These are phyloP conservation scores for Craseonycteris thonglongyai DNA, from an alignment of 2,113 vertebrate genomes.

Conservation along the genomic window DNA sequence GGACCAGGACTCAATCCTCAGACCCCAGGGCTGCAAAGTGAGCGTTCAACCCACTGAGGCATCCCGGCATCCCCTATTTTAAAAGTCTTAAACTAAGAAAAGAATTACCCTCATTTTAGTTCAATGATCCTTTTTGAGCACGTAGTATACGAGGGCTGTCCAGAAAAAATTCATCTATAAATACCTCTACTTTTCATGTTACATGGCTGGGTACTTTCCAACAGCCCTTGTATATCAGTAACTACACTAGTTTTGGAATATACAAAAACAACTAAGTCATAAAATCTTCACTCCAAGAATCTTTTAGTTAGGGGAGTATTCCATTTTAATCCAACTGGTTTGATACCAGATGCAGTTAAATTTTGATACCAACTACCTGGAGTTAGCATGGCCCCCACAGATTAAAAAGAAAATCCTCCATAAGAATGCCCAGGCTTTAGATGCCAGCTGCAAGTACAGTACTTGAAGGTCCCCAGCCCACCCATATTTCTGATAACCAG, in stretches of 20 bases:
- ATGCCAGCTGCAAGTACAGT: neutral
- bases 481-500: neutral
- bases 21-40: no score
- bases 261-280: neutral
- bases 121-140: conserved; percentile 22
- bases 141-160: no score
- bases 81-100: conserved; percentile 1
- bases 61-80: no score
- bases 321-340: neutral
- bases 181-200: no score
- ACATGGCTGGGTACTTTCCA: no score
- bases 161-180: no score
- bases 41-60: no score
- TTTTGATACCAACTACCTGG: neutral
- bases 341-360: neutral
- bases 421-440: neutral
- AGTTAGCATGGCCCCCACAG: neutral
- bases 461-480: neutral
- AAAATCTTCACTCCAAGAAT: neutral
- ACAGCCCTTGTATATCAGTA: no score
- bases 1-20: no score
- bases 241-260: conserved; percentile 26
- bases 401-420: neutral
- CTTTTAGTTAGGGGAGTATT: neutral
- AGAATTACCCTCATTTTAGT: conserved; percentile 32